phyloP scores from a whole-genome alignment of 2,888 invertebrate genomes.

The Eudemis profundana region DNA sequence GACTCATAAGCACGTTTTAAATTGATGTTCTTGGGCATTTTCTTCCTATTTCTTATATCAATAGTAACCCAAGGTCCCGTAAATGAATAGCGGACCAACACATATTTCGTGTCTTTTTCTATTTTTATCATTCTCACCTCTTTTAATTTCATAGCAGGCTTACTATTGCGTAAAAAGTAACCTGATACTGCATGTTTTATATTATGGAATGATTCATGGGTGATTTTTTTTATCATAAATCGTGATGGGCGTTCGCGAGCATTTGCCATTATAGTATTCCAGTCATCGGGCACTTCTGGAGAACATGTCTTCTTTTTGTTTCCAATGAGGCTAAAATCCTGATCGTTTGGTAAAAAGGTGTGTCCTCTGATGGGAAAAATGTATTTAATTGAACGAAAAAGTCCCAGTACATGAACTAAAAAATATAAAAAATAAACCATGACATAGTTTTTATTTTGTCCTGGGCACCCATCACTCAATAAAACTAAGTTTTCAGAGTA shows the following conservation, averaged over 20 bases:
- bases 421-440: slow-evolving; percentile 12
- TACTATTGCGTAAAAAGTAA: slow-evolving; percentile 20
- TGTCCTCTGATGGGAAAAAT: slow-evolving; percentile 18
- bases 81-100: slow-evolving; percentile 15
- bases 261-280: slow-evolving; percentile 2
- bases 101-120: slow-evolving; percentile 15
- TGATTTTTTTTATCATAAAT: slow-evolving; percentile 19
- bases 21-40: slow-evolving; percentile 13
- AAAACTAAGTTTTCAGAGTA: slow-evolving; percentile 16
- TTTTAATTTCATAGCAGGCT: slow-evolving; percentile 22
- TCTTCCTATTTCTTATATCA: slow-evolving; percentile 16
- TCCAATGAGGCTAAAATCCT: slow-evolving; percentile 22
- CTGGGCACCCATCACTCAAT: slow-evolving; percentile 21
- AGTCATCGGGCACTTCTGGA: background rate
- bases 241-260: slow-evolving; percentile 16
- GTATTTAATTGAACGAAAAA: slow-evolving; percentile 17
- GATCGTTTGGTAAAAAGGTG: slow-evolving; percentile 17
- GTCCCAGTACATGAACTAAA: slow-evolving; percentile 6
- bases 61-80: slow-evolving; percentile 29
- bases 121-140: slow-evolving; percentile 23
- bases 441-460: slow-evolving; percentile 15
- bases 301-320: slow-evolving; percentile 7
- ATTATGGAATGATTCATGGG: slow-evolving; percentile 13
- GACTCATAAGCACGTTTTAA: slow-evolving; percentile 23
- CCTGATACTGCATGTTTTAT: slow-evolving; percentile 8